A percentile compares a stretch with the other conserved stretches of the same genome.
Conservation (phyloP, 2,797 vertebrate species). For the Mionectes olivaceus region DNA sequence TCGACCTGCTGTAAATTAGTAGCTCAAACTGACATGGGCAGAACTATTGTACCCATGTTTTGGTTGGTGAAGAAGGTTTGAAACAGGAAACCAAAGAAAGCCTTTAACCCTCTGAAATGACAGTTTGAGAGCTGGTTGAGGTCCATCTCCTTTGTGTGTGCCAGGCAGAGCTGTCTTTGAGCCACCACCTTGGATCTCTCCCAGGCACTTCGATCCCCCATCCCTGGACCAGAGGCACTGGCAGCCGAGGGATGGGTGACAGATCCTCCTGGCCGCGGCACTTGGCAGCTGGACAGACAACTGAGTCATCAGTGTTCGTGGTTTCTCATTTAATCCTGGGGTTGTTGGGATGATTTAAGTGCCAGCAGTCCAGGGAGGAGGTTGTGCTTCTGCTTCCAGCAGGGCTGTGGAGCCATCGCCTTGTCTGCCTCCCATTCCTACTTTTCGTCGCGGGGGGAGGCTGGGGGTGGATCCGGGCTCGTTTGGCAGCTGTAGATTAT, state of each 20-base stretch:
- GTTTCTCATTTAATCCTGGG: conserved; percentile 38
- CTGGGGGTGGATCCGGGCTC: background rate
- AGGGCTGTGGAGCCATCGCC: background rate
- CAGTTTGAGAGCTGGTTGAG: background rate
- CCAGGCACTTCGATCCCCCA: background rate
- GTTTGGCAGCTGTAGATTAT: background rate
- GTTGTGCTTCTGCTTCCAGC: conserved; percentile 19
- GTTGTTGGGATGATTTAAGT: conserved; percentile 23
- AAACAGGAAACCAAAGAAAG: background rate
- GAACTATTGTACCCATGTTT: accelerated
- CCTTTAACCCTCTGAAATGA: background rate
- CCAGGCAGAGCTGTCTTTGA: background rate
- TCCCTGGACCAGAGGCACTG: background rate
- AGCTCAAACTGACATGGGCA: background rate
- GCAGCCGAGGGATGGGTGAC: background rate
- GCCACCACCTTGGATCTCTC: background rate
- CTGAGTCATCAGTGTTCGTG: conserved; percentile 39
- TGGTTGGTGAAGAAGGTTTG: background rate
- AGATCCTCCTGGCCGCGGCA: background rate
- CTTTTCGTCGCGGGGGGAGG: background rate
- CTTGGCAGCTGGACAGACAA: conserved; percentile 44
- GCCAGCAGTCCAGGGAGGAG: background rate
- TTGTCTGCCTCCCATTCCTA: background rate
- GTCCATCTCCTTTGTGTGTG: background rate
- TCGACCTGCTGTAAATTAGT: background rate